A percentile compares a stretch with the other conserved stretches of the same genome.
These are phyloP conservation scores for Haliaeetus leucogaster DNA, from an alignment of 2,113 vertebrate species.

Conservation along the genomic window DNA sequence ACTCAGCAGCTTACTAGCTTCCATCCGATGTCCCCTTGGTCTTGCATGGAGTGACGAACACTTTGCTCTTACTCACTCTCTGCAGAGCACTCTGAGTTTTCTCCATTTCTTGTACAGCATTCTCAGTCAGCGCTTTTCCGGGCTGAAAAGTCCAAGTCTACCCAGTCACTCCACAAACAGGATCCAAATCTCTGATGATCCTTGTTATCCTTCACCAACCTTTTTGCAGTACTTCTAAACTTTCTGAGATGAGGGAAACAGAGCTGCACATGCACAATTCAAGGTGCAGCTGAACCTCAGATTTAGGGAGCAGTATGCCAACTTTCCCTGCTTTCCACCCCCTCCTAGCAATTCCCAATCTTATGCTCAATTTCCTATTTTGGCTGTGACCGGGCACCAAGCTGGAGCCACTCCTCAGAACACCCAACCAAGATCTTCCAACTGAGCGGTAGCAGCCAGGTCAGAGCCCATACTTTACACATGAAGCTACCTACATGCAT, in stretches of 20 bases:
- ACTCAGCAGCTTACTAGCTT: rapidly evolving
- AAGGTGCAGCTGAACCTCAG: neutral
- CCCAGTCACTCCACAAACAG: neutral
- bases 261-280: neutral
- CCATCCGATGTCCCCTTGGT: neutral
- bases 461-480: neutral
- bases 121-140: neutral
- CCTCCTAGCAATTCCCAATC: neutral
- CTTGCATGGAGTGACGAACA: too few relatives aligned
- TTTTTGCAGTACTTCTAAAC: neutral
- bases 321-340: neutral
- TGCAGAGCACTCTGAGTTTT: neutral
- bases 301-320: neutral
- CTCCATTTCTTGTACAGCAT: neutral
- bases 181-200: neutral
- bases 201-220: neutral
- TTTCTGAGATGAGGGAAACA: neutral
- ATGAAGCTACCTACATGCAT: neutral
- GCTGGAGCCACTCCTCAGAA: neutral
- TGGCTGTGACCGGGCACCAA: rapidly evolving
- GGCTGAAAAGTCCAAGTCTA: neutral
- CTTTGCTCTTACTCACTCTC: too few relatives aligned
- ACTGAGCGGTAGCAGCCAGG: neutral
- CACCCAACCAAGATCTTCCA: neutral
- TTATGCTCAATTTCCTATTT: neutral